Base-by-base conservation (phyloP, 2,888 invertebrate species). In the Trichopria drosophilae region DNA sequence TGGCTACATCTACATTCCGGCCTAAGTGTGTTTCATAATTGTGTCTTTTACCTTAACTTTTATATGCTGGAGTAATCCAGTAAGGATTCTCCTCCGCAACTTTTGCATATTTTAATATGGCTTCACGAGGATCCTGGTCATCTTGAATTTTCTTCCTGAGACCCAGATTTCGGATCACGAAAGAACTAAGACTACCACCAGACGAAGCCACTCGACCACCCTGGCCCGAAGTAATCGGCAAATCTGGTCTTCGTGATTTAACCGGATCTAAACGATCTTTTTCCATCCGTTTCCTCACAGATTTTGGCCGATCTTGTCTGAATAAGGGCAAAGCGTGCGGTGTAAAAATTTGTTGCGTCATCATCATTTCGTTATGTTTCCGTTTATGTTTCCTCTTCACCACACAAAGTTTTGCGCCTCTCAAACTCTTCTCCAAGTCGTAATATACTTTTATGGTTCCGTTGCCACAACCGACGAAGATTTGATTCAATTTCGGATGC, bases 401-500 rank as follows among this genome's bases (percentile, higher is more conserved):
- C 3, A 90, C 89, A 68, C 95, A 96, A 1, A 95, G 75, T 65
- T 93, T 90, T 0, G 96, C 96, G 0, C 98, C 98, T 4, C 95
- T 81, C 49, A 91, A 80, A 68, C 95, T 96, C 32, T 84, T 82
- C 49, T 86, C 84, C 1, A 89, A 86, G 69, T 97, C 96, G 65
- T 96, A 99, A 70, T 88, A 93, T 45, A 94, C 87, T 65, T 93
- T 92, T 0, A 94, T 87, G 0, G 83, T 79, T 0, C 98, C 98
- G 71, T 94, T 91, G 0, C 93, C 93, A 61, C 92, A 90, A 0
- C 95, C 92, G 0, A 93, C 86, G 57, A 97, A 90, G 31, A 99
- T 85, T 73, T 99, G 99, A 71, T 99, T 98, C n/a, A 99, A 77
- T 72, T 94, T 93, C 0, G 98, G 91, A 77, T 99, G 98, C 99